Evolutionary conservation across 1,140 invertebrate species (phyloP).

Genomic region (Anoplolepis gracilipes): DNA sequence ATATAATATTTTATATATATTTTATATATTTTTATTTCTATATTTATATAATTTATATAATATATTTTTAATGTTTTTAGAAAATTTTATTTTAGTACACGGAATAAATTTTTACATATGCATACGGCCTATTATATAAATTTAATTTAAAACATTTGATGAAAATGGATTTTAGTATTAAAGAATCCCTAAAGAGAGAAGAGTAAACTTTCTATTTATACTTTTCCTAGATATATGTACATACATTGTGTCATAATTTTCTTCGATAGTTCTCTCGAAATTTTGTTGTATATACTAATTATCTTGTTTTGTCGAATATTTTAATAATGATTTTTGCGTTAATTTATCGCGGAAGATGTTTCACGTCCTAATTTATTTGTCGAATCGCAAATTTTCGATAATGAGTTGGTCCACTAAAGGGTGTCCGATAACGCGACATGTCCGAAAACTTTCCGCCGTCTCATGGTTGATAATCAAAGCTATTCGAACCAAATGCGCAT

Average conservation of each 20-base stretch:
- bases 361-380: neutral
- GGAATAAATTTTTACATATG: neutral
- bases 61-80: neutral
- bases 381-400: neutral
- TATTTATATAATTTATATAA: neutral
- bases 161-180: constrained; percentile 10
- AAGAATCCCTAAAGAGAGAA: neutral
- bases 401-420: neutral
- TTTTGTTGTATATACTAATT: neutral
- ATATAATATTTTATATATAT: too few relatives aligned
- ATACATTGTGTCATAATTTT: neutral
- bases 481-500: constrained; percentile 13
- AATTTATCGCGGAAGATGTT: neutral
- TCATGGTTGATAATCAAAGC: constrained; percentile 40
- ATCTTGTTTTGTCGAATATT: neutral
- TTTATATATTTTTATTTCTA: neutral
- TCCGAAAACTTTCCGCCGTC: constrained; percentile 31
- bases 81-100: neutral
- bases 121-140: neutral
- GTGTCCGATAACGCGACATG: neutral
- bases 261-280: neutral
- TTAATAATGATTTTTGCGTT: neutral
- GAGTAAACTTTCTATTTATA: neutral
- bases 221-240: neutral
- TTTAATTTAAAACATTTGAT: neutral